phyloP scores from a whole-genome alignment of 2,797 vertebrate species.

The Vespertilio murinus region DNA sequence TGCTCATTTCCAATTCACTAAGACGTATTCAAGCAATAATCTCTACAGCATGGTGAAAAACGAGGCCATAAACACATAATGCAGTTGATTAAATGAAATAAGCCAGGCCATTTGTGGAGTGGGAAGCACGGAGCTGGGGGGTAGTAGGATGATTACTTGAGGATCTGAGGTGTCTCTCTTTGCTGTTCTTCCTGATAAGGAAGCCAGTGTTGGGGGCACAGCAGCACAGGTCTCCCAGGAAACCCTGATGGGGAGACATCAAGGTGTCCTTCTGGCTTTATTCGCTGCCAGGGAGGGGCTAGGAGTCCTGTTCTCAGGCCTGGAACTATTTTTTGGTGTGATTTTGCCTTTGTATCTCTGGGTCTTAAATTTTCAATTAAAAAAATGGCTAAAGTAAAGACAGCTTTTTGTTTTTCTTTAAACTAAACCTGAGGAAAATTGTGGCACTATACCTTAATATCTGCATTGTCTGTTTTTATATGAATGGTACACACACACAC shows the following conservation, averaged over 20 bases:
- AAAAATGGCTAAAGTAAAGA: background rate
- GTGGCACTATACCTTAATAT: background rate
- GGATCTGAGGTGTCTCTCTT: conserved; percentile 53
- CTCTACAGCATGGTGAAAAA: conserved; percentile 79
- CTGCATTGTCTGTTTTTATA: background rate
- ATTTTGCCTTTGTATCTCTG: background rate
- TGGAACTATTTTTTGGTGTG: background rate
- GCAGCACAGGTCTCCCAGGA: background rate
- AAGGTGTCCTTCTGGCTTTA: background rate
- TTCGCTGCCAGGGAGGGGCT: background rate
- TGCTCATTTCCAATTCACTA: conserved; percentile 79
- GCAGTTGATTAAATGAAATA: conserved; percentile 82
- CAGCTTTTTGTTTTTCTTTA: background rate
- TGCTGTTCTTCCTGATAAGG: background rate
- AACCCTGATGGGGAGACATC: background rate
- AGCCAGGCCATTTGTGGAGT: conserved; percentile 61
- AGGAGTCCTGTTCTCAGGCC: background rate
- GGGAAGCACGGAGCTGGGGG: conserved; percentile 18
- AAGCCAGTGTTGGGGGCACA: fast-evolving
- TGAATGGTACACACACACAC: background rate
- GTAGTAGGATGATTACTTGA: conserved; percentile 53
- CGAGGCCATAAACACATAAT: conserved; percentile 80
- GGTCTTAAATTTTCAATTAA: background rate
- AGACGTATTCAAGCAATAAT: conserved; percentile 77
- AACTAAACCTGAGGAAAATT: background rate